These are phyloP conservation scores for Tribolium freemani DNA, from an alignment of 2,888 invertebrate genomes.

Conservation along the genomic window DNA sequence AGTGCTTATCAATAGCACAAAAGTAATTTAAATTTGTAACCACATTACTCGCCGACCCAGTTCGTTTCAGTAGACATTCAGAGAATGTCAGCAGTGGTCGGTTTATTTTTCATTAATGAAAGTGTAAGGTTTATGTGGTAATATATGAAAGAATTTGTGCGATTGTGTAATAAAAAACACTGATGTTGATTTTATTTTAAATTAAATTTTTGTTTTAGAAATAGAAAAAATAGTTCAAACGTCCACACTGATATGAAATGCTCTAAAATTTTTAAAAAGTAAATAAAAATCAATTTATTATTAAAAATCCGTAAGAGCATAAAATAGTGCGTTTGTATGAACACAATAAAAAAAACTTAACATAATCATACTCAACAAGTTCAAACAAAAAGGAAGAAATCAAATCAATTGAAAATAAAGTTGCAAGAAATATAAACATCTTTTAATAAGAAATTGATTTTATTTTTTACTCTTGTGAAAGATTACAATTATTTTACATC, in stretches of 20 bases:
- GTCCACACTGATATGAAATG: background rate
- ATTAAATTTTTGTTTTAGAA: background rate
- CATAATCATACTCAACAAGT: background rate
- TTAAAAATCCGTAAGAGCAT: constrained; percentile 7
- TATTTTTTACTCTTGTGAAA: constrained; percentile 37
- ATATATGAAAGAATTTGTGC: no score
- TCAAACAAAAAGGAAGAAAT: constrained; percentile 47
- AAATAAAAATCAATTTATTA: constrained; percentile 12
- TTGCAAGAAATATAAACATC: constrained; percentile 53
- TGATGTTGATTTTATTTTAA: background rate
- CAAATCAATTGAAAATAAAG: constrained; percentile 47
- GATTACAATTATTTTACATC: constrained; percentile 33
- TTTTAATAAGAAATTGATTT: constrained; percentile 44
- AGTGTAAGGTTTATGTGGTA: no score
- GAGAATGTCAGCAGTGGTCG: background rate
- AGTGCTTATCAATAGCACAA: background rate
- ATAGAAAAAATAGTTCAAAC: background rate
- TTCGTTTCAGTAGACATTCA: background rate
- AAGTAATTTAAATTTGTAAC: background rate
- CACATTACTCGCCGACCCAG: background rate
- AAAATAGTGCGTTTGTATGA: background rate
- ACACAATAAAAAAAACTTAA: background rate
- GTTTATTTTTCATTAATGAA: background rate
- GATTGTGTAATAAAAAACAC: background rate
- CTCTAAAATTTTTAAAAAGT: constrained; percentile 1